Conservation (phyloP, 2,888 invertebrate species). For the Halictus ligatus region DNA sequence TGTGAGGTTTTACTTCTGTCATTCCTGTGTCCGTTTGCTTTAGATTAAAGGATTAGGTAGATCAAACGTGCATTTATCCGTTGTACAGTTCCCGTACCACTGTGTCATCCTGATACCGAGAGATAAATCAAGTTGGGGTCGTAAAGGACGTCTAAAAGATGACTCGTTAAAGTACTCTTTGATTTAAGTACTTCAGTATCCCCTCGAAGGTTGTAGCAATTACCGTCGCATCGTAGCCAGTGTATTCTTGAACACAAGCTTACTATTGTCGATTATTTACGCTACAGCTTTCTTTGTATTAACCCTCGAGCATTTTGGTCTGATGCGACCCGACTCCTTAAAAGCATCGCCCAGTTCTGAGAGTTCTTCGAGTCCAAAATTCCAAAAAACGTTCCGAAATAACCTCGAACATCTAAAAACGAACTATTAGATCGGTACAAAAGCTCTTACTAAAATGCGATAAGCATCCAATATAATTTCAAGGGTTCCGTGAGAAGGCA, state of each 20-base stretch:
- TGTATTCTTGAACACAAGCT: neutral
- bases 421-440: no score
- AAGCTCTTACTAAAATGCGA: no score
- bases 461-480: no score
- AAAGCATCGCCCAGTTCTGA: no score
- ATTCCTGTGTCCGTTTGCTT: neutral
- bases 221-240: neutral
- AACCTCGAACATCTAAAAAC: no score
- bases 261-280: neutral
- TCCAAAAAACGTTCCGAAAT: no score
- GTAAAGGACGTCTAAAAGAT: slow-evolving; percentile 5
- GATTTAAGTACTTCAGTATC: neutral
- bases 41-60: neutral
- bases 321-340: neutral
- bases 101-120: neutral
- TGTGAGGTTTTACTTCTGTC: no score
- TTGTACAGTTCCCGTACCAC: neutral
- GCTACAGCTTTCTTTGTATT: neutral
- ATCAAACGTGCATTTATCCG: neutral
- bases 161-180: slow-evolving; percentile 3
- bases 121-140: neutral
- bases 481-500: no score
- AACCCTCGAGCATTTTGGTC: neutral
- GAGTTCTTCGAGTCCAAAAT: no score
- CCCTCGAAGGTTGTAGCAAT: slow-evolving; percentile 1